These are phyloP conservation scores for Agrochola lota DNA, from an alignment of 2,888 invertebrate species.

Conservation along the genomic window DNA sequence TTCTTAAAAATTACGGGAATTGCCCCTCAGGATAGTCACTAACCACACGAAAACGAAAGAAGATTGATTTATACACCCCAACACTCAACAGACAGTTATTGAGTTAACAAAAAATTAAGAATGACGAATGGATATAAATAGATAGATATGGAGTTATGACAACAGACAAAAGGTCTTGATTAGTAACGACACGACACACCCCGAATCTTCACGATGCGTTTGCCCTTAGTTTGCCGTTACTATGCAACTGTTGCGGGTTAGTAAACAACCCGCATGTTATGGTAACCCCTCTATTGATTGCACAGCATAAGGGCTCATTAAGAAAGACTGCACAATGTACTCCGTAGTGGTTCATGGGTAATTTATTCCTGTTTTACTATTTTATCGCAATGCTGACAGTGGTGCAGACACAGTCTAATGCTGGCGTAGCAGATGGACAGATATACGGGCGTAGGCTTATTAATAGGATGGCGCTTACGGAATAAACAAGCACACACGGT, in stretches of 20 bases:
- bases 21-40: too few species aligned
- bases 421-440: neutral
- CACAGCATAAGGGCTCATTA: conserved; percentile 29
- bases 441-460: too few species aligned
- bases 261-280: conserved; percentile 44
- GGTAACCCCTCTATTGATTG: conserved; percentile 27
- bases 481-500: too few species aligned
- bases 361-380: neutral
- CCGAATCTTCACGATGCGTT: neutral
- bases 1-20: too few species aligned
- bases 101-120: too few species aligned
- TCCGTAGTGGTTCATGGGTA: neutral
- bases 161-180: neutral
- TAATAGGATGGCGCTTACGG: too few species aligned
- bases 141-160: neutral
- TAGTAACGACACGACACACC: neutral
- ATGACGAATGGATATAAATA: too few species aligned
- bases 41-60: too few species aligned
- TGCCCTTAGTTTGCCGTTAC: neutral
- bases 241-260: conserved; percentile 29
- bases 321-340: neutral
- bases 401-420: neutral
- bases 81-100: neutral
- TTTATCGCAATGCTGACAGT: neutral
- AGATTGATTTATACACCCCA: neutral